Base-by-base conservation (phyloP, 2,113 vertebrate species). In the Alces alces region DNA sequence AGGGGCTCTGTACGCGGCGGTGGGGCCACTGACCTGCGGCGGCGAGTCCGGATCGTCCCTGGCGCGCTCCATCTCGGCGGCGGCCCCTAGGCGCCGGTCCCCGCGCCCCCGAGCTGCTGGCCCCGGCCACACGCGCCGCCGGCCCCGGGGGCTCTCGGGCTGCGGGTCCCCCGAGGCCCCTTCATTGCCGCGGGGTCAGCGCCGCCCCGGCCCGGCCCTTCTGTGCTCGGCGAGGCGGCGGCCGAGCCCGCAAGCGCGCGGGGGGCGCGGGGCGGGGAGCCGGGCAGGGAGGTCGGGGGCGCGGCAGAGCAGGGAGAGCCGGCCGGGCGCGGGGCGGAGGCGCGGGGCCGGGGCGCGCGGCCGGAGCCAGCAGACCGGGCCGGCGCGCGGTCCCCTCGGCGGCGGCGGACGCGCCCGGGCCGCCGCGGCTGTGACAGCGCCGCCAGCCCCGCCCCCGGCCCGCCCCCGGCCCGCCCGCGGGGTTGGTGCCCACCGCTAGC, bases 391-490 rank as follows among this genome's bases (percentile, higher is more conserved):
- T 98, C 98, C 98, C 99, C 98, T 99, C 98, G 98, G 99, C 97
- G 99, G 99, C 97, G 96, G 98, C 97, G 93, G 98, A 98, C 98
- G 99, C 99, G 99, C 99, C 99, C 99, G 98, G 99, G 99, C 97
- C 98, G 98, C 98, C 98, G 98, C 98, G 98, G 98, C 98, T 98
- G 98, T 98, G 99, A 98, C 99, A 98, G 99, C 95, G 91, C 97
- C 97, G 96, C 97, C 96, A 90, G 98, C 97, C 98, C 98, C 98
- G 92, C 98, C 96, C 89, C 96, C 96, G 30, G 79, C 23, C 43
- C 25, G 30, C 96, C 95, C 97, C 96, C 92, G 98, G 96, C 98
- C 98, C 98, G 93, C 98, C 96, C 89, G 57, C 23, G 57, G 57
- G 23, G 57, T 4, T 58, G 57, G 57, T 11, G 57, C 57, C 57